Percentiles rank a stretch among this genome's conserved stretches.
phyloP scores from a whole-genome alignment of 2,113 vertebrate species.

The Hirundichthys speculiger region DNA sequence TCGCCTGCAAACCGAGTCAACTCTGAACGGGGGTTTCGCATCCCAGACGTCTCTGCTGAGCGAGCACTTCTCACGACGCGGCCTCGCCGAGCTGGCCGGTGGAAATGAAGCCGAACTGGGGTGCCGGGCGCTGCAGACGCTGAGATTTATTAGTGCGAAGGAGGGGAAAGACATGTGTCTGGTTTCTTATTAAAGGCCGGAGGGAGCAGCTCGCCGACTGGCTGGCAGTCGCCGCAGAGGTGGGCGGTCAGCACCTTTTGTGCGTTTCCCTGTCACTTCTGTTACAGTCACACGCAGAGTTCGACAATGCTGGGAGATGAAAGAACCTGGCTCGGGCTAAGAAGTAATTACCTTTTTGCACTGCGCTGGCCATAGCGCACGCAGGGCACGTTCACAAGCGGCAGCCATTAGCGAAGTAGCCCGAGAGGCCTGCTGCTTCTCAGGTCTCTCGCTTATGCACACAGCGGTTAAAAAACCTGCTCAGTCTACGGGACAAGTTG shows the following conservation, averaged over 20 bases:
- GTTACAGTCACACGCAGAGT: constrained; percentile 7
- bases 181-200: constrained; percentile 19
- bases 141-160: constrained; percentile 56
- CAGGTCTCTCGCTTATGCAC: too few species aligned
- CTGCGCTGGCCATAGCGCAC: background rate
- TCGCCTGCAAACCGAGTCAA: constrained; percentile 27
- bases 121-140: constrained; percentile 49
- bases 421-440: too few species aligned
- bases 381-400: background rate
- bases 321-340: constrained; percentile 18
- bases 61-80: constrained; percentile 43
- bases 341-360: constrained; percentile 7
- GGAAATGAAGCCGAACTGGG: constrained; percentile 50
- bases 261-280: constrained; percentile 21
- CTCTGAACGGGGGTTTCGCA: constrained; percentile 33
- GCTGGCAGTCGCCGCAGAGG: constrained; percentile 9
- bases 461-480: too few species aligned
- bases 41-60: constrained; percentile 53
- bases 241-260: constrained; percentile 42
- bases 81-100: constrained; percentile 37
- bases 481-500: too few species aligned
- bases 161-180: constrained; percentile 21
- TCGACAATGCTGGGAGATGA: constrained; percentile 5
- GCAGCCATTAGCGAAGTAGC: background rate
- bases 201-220: constrained; percentile 17